These are phyloP conservation scores for Blastobasis lacticolella DNA, from an alignment of 2,888 invertebrate genomes.

Conservation along the genomic window DNA sequence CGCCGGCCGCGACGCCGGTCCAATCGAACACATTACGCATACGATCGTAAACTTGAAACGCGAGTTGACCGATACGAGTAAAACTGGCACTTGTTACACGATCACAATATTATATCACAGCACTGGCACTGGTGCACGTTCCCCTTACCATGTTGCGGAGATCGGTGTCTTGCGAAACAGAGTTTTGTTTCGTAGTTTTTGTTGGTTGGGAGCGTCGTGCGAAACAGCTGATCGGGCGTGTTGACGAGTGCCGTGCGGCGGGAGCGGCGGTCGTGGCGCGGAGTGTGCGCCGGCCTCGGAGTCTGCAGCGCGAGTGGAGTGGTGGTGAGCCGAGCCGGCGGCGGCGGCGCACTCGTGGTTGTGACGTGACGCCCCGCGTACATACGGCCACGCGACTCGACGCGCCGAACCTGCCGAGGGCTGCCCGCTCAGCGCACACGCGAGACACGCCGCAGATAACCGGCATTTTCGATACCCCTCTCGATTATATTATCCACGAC, in stretches of 20 bases:
- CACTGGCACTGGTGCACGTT: conserved; percentile 37
- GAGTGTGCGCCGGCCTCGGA: conserved; percentile 48
- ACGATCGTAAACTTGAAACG: conserved; percentile 9
- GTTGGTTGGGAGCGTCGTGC: conserved; percentile 28
- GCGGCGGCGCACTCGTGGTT: conserved; percentile 55
- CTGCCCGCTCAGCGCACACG: conserved; percentile 48
- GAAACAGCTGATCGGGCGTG: conserved; percentile 59
- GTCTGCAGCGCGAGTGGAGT: conserved; percentile 63
- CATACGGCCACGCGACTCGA: conserved; percentile 11
- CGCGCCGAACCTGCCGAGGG: conserved; percentile 54
- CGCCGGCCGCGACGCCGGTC: too few relatives aligned
- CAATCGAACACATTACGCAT: conserved; percentile 1
- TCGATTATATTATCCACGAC: conserved; percentile 18
- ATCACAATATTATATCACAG: conserved; percentile 40
- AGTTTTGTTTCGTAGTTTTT: conserved; percentile 24
- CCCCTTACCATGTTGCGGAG: conserved; percentile 62
- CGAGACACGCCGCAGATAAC: conserved; percentile 53
- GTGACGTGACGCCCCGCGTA: conserved; percentile 43
- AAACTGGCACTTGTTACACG: conserved; percentile 33
- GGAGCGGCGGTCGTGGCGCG: conserved; percentile 30
- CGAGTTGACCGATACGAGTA: conserved; percentile 16
- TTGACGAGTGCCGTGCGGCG: conserved; percentile 28
- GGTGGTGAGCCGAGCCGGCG: conserved; percentile 27
- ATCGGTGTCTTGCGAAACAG: conserved; percentile 38
- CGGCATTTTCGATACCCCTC: conserved; percentile 39